phyloP scores from a whole-genome alignment of 1,140 invertebrate species.

The Orussus abietinus region DNA sequence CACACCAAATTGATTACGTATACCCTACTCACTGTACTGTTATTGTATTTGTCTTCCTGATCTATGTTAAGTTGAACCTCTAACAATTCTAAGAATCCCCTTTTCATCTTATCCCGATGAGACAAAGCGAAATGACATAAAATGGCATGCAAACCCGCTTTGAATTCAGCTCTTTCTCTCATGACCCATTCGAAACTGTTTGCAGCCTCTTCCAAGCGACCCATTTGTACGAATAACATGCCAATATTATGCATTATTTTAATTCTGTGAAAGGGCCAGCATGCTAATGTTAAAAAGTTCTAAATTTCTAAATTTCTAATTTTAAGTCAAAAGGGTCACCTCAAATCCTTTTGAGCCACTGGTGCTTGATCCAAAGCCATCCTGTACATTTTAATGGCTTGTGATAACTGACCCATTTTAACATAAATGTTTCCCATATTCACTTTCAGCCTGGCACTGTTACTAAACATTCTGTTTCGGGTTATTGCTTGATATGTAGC shows the following conservation, averaged over 20 bases:
- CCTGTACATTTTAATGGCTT: constrained; percentile 96
- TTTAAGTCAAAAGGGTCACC: constrained; percentile 55
- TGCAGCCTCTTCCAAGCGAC: constrained; percentile 92
- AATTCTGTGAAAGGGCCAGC: constrained; percentile 60
- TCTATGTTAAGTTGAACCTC: constrained; percentile 82
- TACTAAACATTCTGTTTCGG: constrained; percentile 81
- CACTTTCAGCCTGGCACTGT: constrained; percentile 86
- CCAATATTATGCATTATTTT: constrained; percentile 99
- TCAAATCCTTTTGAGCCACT: constrained; percentile 84
- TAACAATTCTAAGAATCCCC: constrained; percentile 84
- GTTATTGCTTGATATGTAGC: constrained; percentile 91
- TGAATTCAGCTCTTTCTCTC: constrained; percentile 89
- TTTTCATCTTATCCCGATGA: constrained; percentile 93
- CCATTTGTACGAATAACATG: constrained; percentile 91
- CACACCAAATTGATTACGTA: no score
- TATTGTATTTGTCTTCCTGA: constrained; percentile 75
- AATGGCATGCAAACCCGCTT: constrained; percentile 83
- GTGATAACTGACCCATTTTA: constrained; percentile 88
- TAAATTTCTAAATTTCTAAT: constrained; percentile 6
- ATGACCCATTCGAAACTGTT: constrained; percentile 98
- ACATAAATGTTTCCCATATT: constrained; percentile 99
- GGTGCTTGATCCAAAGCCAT: constrained; percentile 96
- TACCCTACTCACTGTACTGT: constrained; percentile 43
- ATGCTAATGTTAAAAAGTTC: constrained; percentile 19
- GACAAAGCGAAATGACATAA: constrained; percentile 91